Evolutionary conservation across 2,113 vertebrate genomes (phyloP).

Genomic region (Trematomus loennbergii): DNA sequence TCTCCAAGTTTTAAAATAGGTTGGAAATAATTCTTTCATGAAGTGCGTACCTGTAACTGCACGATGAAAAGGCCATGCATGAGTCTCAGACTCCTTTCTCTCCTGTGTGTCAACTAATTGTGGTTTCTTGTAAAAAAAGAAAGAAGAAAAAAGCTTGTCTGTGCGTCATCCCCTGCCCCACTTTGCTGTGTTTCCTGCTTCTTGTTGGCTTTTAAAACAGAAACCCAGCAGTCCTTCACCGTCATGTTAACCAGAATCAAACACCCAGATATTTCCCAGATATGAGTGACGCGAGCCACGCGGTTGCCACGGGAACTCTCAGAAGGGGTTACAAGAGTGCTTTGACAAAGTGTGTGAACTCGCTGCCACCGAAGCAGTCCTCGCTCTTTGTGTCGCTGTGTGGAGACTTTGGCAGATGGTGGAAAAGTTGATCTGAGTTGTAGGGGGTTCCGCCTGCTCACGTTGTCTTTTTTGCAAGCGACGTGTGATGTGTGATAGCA

Average conservation of each 20-base stretch:
- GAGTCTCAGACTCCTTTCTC: conserved; percentile 20
- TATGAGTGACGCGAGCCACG: conserved; percentile 31
- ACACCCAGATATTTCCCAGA: conserved; percentile 38
- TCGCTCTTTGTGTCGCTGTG: conserved; percentile 28
- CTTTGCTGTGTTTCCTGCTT: conserved; percentile 34
- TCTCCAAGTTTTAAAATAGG: conserved; percentile 18
- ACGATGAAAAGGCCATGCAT: conserved; percentile 12
- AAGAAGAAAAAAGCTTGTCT: not conserved
- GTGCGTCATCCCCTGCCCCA: conserved; percentile 66
- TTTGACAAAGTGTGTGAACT: conserved; percentile 51
- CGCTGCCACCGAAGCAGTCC: conserved; percentile 17
- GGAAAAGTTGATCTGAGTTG: conserved; percentile 28
- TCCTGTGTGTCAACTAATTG: conserved; percentile 36
- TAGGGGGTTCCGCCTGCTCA: conserved; percentile 1
- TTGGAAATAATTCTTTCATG: conserved; percentile 5
- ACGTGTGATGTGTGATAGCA: conserved; percentile 23
- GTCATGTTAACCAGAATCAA: conserved; percentile 18
- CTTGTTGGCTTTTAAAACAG: conserved; percentile 32
- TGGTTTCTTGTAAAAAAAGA: conserved; percentile 34
- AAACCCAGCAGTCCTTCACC: conserved; percentile 21
- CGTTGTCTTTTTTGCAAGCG: not conserved
- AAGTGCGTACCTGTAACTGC: conserved; percentile 24
- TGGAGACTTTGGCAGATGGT: conserved; percentile 18
- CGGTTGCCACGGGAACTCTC: conserved; percentile 35
- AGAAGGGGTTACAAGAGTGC: conserved; percentile 26